Evolutionary conservation across 35 echinoderm and acorn worm species (phyloP).

Genomic region (Holothuria glaberrima): DNA sequence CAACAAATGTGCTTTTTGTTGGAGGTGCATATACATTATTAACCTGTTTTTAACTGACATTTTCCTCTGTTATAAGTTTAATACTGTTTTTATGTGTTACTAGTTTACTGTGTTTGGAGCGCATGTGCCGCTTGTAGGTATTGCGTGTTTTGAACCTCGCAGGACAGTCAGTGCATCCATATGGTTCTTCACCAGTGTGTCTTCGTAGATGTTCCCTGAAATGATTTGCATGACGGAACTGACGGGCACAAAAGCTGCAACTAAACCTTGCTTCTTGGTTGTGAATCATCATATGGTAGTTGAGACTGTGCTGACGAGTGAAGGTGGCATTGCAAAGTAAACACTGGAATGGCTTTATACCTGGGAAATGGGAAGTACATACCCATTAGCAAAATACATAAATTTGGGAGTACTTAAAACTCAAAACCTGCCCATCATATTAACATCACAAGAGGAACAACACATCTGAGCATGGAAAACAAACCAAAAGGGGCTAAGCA

Average conservation of each 20-base stretch:
- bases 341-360: slow-evolving; percentile 96
- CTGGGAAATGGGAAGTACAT: slow-evolving; percentile 43
- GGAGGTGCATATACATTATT: too few relatives aligned
- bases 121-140: slow-evolving; percentile 90
- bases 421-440: too few relatives aligned
- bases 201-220: slow-evolving; percentile 96
- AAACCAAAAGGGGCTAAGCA: too few relatives aligned
- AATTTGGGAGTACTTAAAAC: neutral
- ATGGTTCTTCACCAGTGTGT: slow-evolving; percentile 97
- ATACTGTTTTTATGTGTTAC: slow-evolving; percentile 63
- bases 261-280: slow-evolving; percentile 90
- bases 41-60: neutral
- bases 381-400: neutral
- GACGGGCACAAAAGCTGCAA: slow-evolving; percentile 84
- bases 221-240: slow-evolving; percentile 97
- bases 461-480: too few relatives aligned
- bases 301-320: slow-evolving; percentile 96
- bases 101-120: slow-evolving; percentile 81
- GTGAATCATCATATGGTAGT: slow-evolving; percentile 99
- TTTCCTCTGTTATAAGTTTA: slow-evolving; percentile 49
- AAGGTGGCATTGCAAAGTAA: slow-evolving; percentile 87
- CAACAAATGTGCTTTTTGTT: too few relatives aligned
- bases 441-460: too few relatives aligned
- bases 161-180: slow-evolving; percentile 92
- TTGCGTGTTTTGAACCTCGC: slow-evolving; percentile 95